These are phyloP conservation scores for Pharmacophagus antenor DNA, from an alignment of 2,888 invertebrate species.

Conservation along the genomic window DNA sequence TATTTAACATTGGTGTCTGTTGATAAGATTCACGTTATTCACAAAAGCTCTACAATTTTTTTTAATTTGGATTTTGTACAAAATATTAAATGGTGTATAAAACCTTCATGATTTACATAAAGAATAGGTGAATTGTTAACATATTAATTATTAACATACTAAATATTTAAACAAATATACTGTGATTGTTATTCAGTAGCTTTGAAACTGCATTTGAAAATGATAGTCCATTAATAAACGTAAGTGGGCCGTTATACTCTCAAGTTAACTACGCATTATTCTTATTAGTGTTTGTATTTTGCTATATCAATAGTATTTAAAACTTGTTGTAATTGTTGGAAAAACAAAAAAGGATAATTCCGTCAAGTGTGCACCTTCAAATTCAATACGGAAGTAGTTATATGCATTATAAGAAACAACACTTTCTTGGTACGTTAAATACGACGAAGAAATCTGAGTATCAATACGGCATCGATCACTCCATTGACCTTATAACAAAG, in stretches of 20 bases:
- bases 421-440: slow-evolving; percentile 55
- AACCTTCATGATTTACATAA: not conserved
- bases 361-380: no score
- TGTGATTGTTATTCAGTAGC: no score
- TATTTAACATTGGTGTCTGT: not conserved
- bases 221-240: no score
- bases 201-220: no score
- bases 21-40: not conserved
- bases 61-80: not conserved
- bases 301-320: no score
- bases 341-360: no score
- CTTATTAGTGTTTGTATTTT: no score
- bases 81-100: not conserved
- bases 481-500: slow-evolving; percentile 66
- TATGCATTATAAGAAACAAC: slow-evolving; percentile 23
- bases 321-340: no score
- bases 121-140: not conserved
- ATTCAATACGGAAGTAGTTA: not conserved
- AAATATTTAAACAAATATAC: no score
- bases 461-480: slow-evolving; percentile 46
- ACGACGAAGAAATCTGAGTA: slow-evolving; percentile 56
- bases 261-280: no score
- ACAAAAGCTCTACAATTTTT: not conserved
- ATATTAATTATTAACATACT: no score
- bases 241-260: no score